Conservation (phyloP, 2,888 invertebrate genomes). For the Scaptodrosophila latifasciaeformis region DNA sequence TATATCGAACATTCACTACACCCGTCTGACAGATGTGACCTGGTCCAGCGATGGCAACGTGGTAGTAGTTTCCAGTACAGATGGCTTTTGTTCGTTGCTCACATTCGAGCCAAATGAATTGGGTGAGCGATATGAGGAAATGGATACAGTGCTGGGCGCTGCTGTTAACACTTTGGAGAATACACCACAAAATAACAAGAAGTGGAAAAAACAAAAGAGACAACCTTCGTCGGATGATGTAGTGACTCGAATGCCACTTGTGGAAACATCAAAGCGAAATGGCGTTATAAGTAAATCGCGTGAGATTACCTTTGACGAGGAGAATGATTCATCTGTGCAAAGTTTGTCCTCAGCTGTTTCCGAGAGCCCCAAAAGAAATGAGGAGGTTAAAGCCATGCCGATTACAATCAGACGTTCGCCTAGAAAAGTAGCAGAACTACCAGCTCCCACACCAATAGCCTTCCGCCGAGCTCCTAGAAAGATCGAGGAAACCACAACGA, state of each 20-base stretch:
- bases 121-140: constrained; percentile 77
- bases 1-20: constrained; percentile 90
- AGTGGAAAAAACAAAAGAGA: constrained; percentile 48
- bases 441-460: constrained; percentile 28
- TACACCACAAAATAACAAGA: constrained; percentile 28
- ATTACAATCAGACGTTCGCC: constrained; percentile 47
- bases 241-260: constrained; percentile 28
- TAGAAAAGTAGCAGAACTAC: constrained; percentile 24
- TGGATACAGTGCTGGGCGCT: constrained; percentile 68
- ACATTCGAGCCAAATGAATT: constrained; percentile 85
- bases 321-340: constrained; percentile 57
- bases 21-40: constrained; percentile 89
- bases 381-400: constrained; percentile 26
- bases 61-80: constrained; percentile 88
- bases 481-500: constrained; percentile 16
- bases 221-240: constrained; percentile 47
- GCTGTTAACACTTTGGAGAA: constrained; percentile 46
- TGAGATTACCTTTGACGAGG: constrained; percentile 42
- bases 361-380: constrained; percentile 25
- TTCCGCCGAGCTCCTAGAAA: constrained; percentile 21
- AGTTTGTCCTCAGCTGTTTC: constrained; percentile 32
- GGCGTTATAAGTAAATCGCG: constrained; percentile 22
- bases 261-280: constrained; percentile 28
- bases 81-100: constrained; percentile 91
- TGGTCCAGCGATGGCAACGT: constrained; percentile 89